These are phyloP conservation scores for Oryzias sinensis DNA, from an alignment of 2,797 vertebrate species.

Conservation along the genomic window DNA sequence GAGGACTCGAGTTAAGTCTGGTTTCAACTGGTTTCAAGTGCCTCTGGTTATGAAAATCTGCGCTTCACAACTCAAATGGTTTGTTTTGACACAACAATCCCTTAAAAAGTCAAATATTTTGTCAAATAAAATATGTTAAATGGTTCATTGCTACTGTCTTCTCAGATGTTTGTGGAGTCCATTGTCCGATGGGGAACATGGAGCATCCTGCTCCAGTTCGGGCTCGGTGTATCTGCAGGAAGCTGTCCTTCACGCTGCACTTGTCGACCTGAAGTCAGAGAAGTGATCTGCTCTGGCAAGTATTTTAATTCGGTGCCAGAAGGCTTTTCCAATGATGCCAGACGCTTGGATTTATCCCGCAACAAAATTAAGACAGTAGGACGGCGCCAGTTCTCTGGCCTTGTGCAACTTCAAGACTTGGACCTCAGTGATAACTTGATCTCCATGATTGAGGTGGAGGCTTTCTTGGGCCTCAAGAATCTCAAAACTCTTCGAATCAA, in stretches of 20 bases:
- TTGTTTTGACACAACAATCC: background rate
- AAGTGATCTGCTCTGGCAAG: constrained; percentile 82
- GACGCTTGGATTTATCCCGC: constrained; percentile 81
- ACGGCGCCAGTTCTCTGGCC: constrained; percentile 81
- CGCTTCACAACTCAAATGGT: constrained; percentile 65
- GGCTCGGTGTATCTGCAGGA: constrained; percentile 55
- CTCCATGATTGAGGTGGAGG: constrained; percentile 84
- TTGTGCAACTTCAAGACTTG: constrained; percentile 82
- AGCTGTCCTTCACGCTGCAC: constrained; percentile 80
- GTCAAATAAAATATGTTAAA: background rate
- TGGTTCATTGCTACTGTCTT: constrained; percentile 11
- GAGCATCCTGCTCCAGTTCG: constrained; percentile 71
- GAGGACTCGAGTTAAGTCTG: constrained; percentile 43
- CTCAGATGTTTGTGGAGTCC: constrained; percentile 79
- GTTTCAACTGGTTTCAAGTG: constrained; percentile 48
- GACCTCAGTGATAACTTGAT: constrained; percentile 86
- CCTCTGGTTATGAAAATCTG: constrained; percentile 79
- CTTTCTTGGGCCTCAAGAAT: constrained; percentile 83
- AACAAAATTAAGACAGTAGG: constrained; percentile 85
- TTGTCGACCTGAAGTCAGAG: constrained; percentile 75
- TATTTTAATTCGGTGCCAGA: constrained; percentile 81
- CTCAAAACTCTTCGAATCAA: constrained; percentile 80
- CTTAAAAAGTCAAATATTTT: background rate
- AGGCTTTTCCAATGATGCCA: constrained; percentile 77
- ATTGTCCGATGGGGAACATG: constrained; percentile 70